Conservation (phyloP, 2,797 vertebrate genomes). For the Chaetodon trifasciatus region DNA sequence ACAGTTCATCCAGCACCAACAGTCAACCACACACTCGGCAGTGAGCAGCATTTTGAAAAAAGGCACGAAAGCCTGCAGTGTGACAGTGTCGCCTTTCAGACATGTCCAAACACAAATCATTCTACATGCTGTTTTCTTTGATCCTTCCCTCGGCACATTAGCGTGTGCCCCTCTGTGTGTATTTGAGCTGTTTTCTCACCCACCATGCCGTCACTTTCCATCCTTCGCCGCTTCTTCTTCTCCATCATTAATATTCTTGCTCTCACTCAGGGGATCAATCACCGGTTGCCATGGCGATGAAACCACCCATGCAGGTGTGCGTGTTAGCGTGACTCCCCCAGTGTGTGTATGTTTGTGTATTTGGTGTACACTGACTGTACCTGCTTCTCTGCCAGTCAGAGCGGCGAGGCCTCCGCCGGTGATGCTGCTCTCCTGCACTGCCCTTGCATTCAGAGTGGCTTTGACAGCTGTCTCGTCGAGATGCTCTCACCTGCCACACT, state of each 20-base stretch:
- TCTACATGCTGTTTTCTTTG: constrained; percentile 53
- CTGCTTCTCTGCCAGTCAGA: constrained; percentile 62
- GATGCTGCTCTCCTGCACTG: constrained; percentile 49
- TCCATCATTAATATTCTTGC: constrained; percentile 73
- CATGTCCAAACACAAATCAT: constrained; percentile 48
- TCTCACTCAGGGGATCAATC: constrained; percentile 81
- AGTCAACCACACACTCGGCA: constrained; percentile 11
- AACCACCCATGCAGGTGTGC: constrained; percentile 74
- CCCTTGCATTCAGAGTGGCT: constrained; percentile 58
- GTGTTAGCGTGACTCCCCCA: constrained; percentile 5
- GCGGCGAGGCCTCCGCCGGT: constrained; percentile 45
- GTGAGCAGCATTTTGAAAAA: constrained; percentile 42
- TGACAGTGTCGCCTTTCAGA: constrained; percentile 52
- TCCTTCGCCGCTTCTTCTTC: constrained; percentile 45
- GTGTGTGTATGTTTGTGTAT: constrained; percentile 8
- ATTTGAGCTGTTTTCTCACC: constrained; percentile 57
- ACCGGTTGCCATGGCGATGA: constrained; percentile 81
- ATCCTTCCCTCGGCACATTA: constrained; percentile 49
- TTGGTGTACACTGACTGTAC: constrained; percentile 50
- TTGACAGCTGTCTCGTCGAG: constrained; percentile 77
- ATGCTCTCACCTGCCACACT: constrained; percentile 76
- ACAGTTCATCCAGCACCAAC: background rate
- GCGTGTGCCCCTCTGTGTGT: constrained; percentile 43
- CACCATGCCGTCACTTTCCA: constrained; percentile 48
- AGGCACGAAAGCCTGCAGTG: constrained; percentile 36